A percentile compares a stretch with the other conserved stretches of the same genome.
Evolutionary conservation across 2,113 vertebrate species (phyloP).

Genomic region (Rissa tridactyla): DNA sequence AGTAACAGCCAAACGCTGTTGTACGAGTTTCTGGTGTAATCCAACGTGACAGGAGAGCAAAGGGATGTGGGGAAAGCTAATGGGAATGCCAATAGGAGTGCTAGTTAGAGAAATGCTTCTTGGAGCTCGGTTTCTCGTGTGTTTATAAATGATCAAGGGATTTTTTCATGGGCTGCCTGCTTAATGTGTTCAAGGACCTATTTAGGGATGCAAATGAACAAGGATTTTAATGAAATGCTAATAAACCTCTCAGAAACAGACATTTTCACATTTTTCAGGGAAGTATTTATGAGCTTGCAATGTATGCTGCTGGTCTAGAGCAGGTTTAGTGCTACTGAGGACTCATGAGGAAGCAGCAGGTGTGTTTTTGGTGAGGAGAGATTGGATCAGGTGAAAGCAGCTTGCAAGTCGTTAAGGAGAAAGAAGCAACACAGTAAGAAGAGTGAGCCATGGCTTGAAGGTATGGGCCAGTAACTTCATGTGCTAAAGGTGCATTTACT

Average conservation of each 20-base stretch:
- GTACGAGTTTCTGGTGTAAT: not conserved
- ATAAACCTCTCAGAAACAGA: not conserved
- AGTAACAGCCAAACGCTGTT: not conserved
- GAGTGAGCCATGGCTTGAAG: not conserved
- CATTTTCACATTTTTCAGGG: not conserved
- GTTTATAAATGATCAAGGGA: not conserved
- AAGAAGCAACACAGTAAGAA: not conserved
- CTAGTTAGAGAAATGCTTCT: not conserved
- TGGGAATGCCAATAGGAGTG: not conserved
- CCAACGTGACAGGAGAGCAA: not conserved
- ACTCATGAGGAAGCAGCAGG: not conserved
- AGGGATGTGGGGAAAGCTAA: not conserved
- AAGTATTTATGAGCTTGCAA: not conserved
- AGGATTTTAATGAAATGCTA: not conserved
- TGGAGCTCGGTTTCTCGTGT: accelerated
- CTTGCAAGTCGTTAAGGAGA: not conserved
- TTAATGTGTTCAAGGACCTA: not conserved
- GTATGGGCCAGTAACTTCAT: accelerated
- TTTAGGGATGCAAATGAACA: not conserved
- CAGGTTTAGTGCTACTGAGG: not conserved
- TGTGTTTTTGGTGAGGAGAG: not conserved
- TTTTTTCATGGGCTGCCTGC: not conserved
- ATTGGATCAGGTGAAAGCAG: accelerated
- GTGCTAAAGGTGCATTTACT: not conserved
- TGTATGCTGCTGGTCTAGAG: not conserved